Evolutionary conservation across 2,797 vertebrate species (phyloP).

Genomic region (Phalloptychus januarius): DNA sequence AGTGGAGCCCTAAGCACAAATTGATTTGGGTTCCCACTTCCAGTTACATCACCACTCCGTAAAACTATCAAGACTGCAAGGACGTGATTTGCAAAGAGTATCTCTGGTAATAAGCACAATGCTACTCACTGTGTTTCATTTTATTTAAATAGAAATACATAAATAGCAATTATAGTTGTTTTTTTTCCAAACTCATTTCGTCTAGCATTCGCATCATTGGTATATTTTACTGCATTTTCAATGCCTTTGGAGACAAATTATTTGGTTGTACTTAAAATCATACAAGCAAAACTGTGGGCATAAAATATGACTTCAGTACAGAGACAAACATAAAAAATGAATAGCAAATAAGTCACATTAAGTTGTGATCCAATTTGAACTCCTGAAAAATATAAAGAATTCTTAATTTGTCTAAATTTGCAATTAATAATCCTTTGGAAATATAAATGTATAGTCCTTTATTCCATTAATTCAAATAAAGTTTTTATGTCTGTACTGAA

Average conservation of each 20-base stretch:
- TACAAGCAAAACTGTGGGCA: neutral
- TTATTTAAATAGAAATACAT: neutral
- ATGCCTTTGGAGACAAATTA: too few relatives aligned
- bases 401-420: neutral
- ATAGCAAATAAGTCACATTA: neutral
- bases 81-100: neutral
- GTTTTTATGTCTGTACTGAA: neutral
- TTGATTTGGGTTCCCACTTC: neutral
- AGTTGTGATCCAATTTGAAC: neutral
- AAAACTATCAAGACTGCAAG: neutral
- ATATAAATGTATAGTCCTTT: neutral
- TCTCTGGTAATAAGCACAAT: neutral
- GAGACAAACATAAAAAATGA: neutral
- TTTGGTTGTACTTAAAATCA: neutral
- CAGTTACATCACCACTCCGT: neutral
- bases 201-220: neutral
- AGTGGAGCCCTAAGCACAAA: neutral
- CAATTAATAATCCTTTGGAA: neutral
- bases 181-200: neutral
- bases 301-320: neutral
- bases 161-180: neutral
- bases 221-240: neutral
- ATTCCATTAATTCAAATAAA: neutral
- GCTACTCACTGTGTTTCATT: neutral
- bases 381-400: neutral